phyloP scores from a whole-genome alignment of 2,888 invertebrate species.

The Hyppa rectilinea region DNA sequence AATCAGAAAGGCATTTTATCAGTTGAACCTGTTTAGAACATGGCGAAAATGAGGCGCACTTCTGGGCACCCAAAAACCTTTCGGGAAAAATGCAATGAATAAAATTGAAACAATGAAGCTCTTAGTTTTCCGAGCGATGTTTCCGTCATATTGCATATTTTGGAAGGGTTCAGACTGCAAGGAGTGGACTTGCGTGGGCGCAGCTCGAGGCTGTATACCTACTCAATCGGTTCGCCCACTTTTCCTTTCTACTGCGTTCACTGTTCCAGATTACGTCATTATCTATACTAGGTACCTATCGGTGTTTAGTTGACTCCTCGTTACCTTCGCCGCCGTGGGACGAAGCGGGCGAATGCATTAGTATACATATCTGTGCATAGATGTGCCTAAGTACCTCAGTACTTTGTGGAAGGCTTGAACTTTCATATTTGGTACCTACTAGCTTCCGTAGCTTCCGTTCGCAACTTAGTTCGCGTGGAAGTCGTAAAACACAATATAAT shows the following conservation, averaged over 20 bases:
- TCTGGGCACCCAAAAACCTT: background rate
- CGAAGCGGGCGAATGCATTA: constrained; percentile 33
- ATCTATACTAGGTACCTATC: constrained; percentile 64
- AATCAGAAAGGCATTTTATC: background rate
- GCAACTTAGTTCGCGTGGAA: no score
- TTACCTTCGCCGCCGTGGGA: constrained; percentile 51
- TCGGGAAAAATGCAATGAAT: background rate
- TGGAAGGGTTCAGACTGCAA: constrained; percentile 74
- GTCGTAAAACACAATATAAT: no score
- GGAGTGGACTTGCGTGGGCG: constrained; percentile 81
- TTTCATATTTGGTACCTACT: background rate
- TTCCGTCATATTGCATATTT: constrained; percentile 58
- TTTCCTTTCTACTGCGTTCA: constrained; percentile 89
- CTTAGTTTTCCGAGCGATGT: constrained; percentile 30
- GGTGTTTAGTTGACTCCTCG: constrained; percentile 68
- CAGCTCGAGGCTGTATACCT: constrained; percentile 81
- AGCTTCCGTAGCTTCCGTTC: no score
- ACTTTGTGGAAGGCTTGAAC: background rate
- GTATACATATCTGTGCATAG: constrained; percentile 4
- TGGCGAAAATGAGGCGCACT: constrained; percentile 2
- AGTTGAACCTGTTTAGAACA: background rate
- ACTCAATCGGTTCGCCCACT: constrained; percentile 85
- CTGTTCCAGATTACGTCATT: constrained; percentile 89
- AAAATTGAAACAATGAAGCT: background rate
- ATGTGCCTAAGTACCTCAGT: background rate